These are phyloP conservation scores for Anhinga anhinga DNA, from an alignment of 2,113 vertebrate species.

Conservation along the genomic window DNA sequence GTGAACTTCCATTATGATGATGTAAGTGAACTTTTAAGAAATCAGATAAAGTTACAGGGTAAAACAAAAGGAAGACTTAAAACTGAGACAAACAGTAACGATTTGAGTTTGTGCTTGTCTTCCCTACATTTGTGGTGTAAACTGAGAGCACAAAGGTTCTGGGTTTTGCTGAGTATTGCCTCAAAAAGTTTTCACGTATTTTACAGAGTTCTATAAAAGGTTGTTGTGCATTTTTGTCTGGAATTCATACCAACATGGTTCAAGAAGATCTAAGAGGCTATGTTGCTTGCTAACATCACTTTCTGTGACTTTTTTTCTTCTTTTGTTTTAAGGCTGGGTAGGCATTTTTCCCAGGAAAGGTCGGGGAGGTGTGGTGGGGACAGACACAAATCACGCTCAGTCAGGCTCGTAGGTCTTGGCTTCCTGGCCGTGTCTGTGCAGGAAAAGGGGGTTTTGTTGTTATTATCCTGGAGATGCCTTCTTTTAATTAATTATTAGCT, in stretches of 20 bases:
- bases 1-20: slow-evolving; percentile 93
- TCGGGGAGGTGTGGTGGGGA: background rate
- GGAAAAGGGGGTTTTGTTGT: background rate
- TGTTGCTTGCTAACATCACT: background rate
- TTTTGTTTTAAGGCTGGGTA: background rate
- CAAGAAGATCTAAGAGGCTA: background rate
- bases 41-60: background rate
- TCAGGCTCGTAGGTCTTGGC: background rate
- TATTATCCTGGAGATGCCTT: background rate
- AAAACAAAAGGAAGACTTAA: background rate
- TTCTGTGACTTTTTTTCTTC: background rate
- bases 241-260: background rate
- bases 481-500: background rate
- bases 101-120: background rate
- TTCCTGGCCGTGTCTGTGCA: background rate
- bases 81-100: background rate
- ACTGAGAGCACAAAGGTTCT: background rate
- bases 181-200: fast-evolving
- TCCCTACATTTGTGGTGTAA: background rate
- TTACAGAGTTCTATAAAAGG: background rate
- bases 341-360: background rate
- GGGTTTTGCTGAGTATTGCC: background rate
- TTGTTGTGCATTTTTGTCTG: background rate
- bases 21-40: slow-evolving; percentile 77
- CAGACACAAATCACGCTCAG: background rate